A percentile compares a stretch with the other conserved stretches of the same genome.
Conservation (phyloP, 2,888 invertebrate species). For the Notodonta dromedarius region DNA sequence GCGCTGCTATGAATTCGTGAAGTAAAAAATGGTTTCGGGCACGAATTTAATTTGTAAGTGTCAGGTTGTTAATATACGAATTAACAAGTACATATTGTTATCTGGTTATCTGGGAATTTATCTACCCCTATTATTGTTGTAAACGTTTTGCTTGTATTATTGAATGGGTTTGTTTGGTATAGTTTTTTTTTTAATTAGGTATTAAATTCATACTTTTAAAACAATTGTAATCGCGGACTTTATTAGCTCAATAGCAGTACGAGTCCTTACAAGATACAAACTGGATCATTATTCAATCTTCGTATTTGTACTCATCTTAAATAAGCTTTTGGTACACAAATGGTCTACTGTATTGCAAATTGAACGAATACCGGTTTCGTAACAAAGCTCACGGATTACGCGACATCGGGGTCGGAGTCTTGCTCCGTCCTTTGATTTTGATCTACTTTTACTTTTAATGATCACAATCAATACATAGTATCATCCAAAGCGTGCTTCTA, state of each 20-base stretch:
- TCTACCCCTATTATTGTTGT: constrained; percentile 3
- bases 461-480: neutral
- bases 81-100: constrained; percentile 27
- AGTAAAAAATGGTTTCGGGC: constrained; percentile 63
- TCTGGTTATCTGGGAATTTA: constrained; percentile 20
- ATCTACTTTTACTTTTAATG: constrained; percentile 36
- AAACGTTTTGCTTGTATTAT: neutral
- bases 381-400: constrained; percentile 42
- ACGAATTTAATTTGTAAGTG: constrained; percentile 67
- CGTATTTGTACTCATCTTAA: neutral
- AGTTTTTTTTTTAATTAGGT: neutral
- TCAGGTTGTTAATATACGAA: constrained; percentile 57
- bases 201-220: neutral
- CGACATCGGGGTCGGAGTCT: constrained; percentile 46
- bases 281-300: neutral
- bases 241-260: too few relatives aligned
- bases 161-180: neutral
- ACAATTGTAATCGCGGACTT: neutral
- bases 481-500: too few relatives aligned
- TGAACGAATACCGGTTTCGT: constrained; percentile 33
- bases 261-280: neutral
- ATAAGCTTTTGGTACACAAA: neutral
- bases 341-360: constrained; percentile 19
- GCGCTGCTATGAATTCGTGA: constrained; percentile 53
- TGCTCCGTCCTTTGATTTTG: constrained; percentile 43